A percentile compares a stretch with the other conserved stretches of the same genome.
Conservation (phyloP, 2,113 vertebrate species). For the Sylvietta virens region DNA sequence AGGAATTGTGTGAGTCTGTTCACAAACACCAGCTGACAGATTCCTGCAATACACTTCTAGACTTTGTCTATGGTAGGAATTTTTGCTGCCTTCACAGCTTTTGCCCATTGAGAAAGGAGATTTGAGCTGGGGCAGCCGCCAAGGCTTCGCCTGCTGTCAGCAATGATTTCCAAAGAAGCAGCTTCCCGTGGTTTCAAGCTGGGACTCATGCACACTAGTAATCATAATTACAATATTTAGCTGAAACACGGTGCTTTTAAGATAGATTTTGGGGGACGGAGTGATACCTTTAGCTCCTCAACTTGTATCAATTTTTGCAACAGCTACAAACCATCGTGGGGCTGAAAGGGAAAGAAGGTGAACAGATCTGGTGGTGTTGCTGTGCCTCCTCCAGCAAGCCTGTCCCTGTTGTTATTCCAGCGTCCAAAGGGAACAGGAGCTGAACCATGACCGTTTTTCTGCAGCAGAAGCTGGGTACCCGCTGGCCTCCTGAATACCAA, state of each 20-base stretch:
- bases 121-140: background rate
- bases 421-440: background rate
- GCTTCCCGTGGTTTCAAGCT: constrained; percentile 6
- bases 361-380: background rate
- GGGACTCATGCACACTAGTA: background rate
- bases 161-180: constrained; percentile 17
- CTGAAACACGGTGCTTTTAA: background rate
- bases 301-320: background rate
- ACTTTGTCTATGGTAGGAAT: background rate
- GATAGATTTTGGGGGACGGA: background rate
- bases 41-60: background rate
- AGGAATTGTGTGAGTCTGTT: background rate
- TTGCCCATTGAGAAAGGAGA: background rate
- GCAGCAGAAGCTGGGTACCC: background rate
- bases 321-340: background rate
- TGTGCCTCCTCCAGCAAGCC: background rate
- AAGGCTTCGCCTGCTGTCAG: constrained; percentile 1
- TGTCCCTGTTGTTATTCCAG: background rate
- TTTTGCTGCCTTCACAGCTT: background rate
- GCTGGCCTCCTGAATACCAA: constrained; percentile 7
- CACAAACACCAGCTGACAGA: background rate
- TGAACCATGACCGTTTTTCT: background rate
- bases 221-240: constrained; percentile 22
- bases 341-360: background rate
- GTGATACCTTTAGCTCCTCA: background rate